Evolutionary conservation across 1,140 invertebrate species (phyloP), one percentile per base, ranked within the genome.

Genomic region (Euborellia annulipes): DNA sequence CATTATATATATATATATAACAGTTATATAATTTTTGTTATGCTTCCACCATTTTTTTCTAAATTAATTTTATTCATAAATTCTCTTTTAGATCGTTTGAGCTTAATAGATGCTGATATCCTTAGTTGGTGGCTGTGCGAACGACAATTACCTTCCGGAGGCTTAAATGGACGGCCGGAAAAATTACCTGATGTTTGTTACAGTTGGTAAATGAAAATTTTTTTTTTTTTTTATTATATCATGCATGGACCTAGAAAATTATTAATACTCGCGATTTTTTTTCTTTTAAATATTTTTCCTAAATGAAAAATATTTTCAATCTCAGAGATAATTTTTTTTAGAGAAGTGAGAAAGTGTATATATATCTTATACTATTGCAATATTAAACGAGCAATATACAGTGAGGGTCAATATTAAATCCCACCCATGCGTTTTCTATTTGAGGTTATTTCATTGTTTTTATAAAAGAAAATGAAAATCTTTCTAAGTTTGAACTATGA

Each of bases 121-220:
- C 67, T 98, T 19, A 90, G 90, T 0, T 96, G 90, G 89, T 99
- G 96, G 96, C 66, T 98, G 2, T 92, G 88, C 64, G 93, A 98
- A 64, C 69, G 96, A 49, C 96, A 99, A 62, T 65, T 98, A 47
- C 80, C 85, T 0, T 94, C 90, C 36, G 96, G 96, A 21, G 96
- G 96, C 9, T 72, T 99, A n/a, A 98, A 98, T 67, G 96, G 95
- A 46, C 69, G 85, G 50, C 85, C 85, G 2, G 86, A 90, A 61
- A 91, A 90, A 63, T 60, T 90, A 47, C 85, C 86, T 0, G 86
- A 92, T 58, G 79, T 90, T 9, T 92, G 86, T 61, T 92, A 90
- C 56, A 89, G 84, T 0, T 92, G 86, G 86, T 34, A 34, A 34
- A 9, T 14, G 9, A 9, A 34, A 34, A n/a, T 9, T 9, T 9